Base-by-base conservation (phyloP, 2,797 vertebrate species). In the Hozukius guyotensis region DNA sequence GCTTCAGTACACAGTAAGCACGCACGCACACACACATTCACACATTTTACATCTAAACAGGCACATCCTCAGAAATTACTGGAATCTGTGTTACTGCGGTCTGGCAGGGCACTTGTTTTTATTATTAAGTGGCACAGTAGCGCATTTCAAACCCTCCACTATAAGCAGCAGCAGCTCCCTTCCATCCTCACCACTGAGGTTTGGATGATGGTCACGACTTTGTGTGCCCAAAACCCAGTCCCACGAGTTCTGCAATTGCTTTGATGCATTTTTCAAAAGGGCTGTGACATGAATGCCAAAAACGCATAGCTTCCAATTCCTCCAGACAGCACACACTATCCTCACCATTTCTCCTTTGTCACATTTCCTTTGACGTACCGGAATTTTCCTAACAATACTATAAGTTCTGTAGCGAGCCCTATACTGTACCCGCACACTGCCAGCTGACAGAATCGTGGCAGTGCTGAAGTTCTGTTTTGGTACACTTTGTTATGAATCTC, bases 251-350 rank as follows among this genome's bases (percentile, higher is more conserved):
- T 85, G 80, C 85, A 65, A 83, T 91, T 88, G 89, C 94, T 94
- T 94, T 94, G 93, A 95, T 95, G 92, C 93, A 95, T 94, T 94
- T 95, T 95, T 95, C 86, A 94, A 92, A 94, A 90, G 88, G 88
- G 52, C 87, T 92, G 87, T 94, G 93, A 93, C 93, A 92, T 78
- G 84, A 91, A 93, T 93, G 89, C 89, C 91, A 93, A 92, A 88
- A 91, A 88, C 80, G 80, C 75, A 83, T 29, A 64, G 83, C 73
- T 85, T 85, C 86, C 84, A 87, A 70, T 89, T 91, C 87, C 85
- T 91, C 76, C 84, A 87, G 76, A 89, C 86, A 84, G 82, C 86
- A 82, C 88, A 90, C 85, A 70, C 42, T 63, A 81, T 81, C 79
- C 88, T 83, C 88, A 53, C 77, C 80, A 73, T 83, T 90, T 76